Evolutionary conservation across 2,888 invertebrate genomes (phyloP), one percentile per base, ranked within the genome.

Genomic region (Sympetrum striolatum): DNA sequence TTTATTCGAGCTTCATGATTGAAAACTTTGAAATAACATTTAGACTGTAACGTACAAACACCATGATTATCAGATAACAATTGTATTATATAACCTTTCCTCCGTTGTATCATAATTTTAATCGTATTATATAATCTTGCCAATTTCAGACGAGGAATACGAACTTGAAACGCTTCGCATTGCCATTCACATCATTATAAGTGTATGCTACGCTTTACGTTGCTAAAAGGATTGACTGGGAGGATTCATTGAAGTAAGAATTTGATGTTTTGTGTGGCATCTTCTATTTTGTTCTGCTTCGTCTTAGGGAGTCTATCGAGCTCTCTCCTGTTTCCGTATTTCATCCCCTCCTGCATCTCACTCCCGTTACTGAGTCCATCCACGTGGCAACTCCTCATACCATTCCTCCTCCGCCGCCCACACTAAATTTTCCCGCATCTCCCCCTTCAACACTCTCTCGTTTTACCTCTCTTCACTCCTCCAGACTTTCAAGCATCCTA

Each of bases 301-400:
- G 31, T 31, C 73, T 73, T 73, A 31, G 31, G 0, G 31, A 73
- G 73, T 31, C 73, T 31, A 31, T 25, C 31, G 80, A 37, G 37
- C 80, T 22, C 39, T 80, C 58, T 31, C 31, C 6, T 22, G 31
- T 35, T 14, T 73, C 25, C 15, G 53, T 31, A 14, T 31, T 73
- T 5, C 58, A 58, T 53, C 12, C 31, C 53, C 82, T 5, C 81
- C 0, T 14, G n/a, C 39, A 31, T 15, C 39, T 37, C 80, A 15
- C 81, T 81, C 81, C 15, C 15, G 15, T 53, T 73, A n/a, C n/a
- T 18, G 58, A 82, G 82, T 82, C 82, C 82, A 82, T 82, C 82
- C 82, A 82, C 82, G 82, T 82, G 82, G 58, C 82, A 82, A 58
- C 82, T 35, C 15, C 31, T 44, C 82, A 35, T 18, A 25, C 48